These are phyloP conservation scores for Sorex araneus DNA, from an alignment of 2,113 vertebrate species.

Conservation along the genomic window DNA sequence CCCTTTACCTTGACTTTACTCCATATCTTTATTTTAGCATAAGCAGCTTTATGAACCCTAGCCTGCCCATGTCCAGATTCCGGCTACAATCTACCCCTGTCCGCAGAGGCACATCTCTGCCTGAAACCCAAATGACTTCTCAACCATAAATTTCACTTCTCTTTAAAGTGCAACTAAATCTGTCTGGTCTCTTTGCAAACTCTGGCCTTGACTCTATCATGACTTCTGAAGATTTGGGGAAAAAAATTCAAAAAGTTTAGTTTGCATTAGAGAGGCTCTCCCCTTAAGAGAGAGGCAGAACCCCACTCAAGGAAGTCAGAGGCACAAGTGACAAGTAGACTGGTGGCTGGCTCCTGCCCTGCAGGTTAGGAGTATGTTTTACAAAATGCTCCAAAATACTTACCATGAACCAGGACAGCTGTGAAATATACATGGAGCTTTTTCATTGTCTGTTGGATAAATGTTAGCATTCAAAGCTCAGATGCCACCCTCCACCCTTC, in stretches of 20 bases:
- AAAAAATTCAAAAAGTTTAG: not conserved
- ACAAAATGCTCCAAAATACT: not conserved
- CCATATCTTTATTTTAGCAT: not conserved
- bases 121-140: not conserved
- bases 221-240: not conserved
- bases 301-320: not conserved
- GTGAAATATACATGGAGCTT: not conserved
- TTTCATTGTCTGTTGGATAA: not conserved
- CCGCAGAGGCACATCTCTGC: not conserved
- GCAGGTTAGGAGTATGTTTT: not conserved
- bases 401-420: not conserved
- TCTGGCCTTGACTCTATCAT: not conserved
- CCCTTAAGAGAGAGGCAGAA: not conserved
- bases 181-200: not conserved
- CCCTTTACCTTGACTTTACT: not conserved
- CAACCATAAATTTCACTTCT: not conserved
- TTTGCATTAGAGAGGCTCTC: too few relatives aligned
- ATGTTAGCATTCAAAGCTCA: not conserved
- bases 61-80: not conserved
- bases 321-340: not conserved
- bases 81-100: not conserved
- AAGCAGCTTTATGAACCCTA: not conserved
- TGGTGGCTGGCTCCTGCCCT: not conserved
- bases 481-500: fast-evolving
- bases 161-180: not conserved